These are phyloP conservation scores for Sinocyclocheilus grahami DNA, from an alignment of 2,113 vertebrate species.

Conservation along the genomic window DNA sequence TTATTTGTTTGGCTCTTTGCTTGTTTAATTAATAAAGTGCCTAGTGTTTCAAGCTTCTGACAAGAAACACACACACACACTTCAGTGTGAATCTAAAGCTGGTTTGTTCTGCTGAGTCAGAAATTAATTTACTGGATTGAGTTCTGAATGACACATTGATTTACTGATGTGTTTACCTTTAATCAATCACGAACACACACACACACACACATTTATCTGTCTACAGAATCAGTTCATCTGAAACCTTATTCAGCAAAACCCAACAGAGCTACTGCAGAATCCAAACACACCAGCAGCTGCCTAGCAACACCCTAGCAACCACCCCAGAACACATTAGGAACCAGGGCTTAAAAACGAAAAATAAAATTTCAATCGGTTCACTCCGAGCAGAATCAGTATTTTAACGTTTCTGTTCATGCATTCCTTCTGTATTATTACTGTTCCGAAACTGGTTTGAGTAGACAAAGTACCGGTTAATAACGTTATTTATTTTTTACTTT, in stretches of 20 bases:
- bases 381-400: too few species aligned
- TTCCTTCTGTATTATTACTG: too few species aligned
- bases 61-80: background rate
- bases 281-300: background rate
- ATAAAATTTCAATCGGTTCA: too few species aligned
- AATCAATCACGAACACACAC: background rate
- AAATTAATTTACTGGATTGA: conserved; percentile 29
- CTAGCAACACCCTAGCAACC: too few species aligned
- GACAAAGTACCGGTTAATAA: too few species aligned
- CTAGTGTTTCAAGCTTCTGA: conserved; percentile 3
- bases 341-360: too few species aligned
- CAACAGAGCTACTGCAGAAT: background rate
- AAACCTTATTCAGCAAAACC: background rate
- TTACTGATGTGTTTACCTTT: conserved; percentile 11
- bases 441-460: too few species aligned
- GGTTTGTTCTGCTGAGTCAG: conserved; percentile 27
- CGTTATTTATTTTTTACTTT: too few species aligned
- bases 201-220: too few species aligned
- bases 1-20: conserved; percentile 20
- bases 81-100: background rate
- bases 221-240: background rate
- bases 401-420: too few species aligned
- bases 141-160: conserved; percentile 11
- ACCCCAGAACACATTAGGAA: too few species aligned
- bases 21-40: conserved; percentile 23